These are phyloP conservation scores for Nymphalis c-album DNA, from an alignment of 2,888 invertebrate species.

Conservation along the genomic window DNA sequence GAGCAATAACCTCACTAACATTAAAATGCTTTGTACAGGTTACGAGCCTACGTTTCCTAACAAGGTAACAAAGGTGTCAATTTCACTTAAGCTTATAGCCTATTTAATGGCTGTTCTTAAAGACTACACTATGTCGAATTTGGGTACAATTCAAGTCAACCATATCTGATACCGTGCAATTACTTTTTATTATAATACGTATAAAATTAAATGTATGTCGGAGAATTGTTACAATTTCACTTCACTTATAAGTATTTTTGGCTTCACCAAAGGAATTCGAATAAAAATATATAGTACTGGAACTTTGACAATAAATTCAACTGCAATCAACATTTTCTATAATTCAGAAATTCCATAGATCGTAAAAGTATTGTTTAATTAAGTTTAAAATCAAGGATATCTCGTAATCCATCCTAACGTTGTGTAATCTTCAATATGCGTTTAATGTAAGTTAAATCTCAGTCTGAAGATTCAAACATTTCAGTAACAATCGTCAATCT, in stretches of 20 bases:
- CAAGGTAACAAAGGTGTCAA: background rate
- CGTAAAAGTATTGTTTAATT: constrained; percentile 14
- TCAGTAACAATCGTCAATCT: constrained; percentile 42
- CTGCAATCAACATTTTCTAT: background rate
- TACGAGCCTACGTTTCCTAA: constrained; percentile 5
- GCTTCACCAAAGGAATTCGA: no score
- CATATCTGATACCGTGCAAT: no score
- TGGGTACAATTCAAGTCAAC: no score
- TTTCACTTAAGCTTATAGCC: no score
- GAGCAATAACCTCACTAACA: constrained; percentile 25
- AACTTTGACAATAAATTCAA: no score
- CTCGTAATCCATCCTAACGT: constrained; percentile 4
- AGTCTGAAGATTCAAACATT: constrained; percentile 25
- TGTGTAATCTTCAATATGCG: constrained; percentile 12
- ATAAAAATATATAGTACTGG: no score
- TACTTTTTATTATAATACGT: no score
- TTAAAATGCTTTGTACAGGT: constrained; percentile 15
- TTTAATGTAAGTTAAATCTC: constrained; percentile 17
- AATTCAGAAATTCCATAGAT: background rate
- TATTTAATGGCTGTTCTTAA: no score
- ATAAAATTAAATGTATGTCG: no score
- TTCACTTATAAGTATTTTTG: no score
- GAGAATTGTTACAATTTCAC: no score
- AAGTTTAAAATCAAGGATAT: constrained; percentile 16
- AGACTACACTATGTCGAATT: no score